Percentiles rank a stretch among this genome's conserved stretches.
phyloP scores from a whole-genome alignment of 1,140 invertebrate genomes.

The Neodiprion virginianus region DNA sequence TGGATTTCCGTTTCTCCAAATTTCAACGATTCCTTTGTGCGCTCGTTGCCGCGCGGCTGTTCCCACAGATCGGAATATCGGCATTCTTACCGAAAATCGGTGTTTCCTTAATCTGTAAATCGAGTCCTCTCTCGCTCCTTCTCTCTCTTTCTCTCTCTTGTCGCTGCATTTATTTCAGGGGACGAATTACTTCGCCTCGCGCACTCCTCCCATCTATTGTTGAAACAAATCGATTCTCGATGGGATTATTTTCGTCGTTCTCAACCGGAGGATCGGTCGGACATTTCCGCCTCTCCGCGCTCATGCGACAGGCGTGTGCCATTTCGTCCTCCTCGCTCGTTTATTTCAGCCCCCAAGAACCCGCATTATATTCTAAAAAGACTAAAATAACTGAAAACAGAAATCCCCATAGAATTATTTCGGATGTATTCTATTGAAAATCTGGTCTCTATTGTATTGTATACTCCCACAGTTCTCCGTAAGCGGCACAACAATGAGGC shows the following conservation, averaged over 20 bases:
- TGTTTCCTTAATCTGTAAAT: neutral
- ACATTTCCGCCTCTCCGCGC: slow-evolving; percentile 12
- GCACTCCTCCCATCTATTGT: neutral
- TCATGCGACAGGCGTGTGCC: neutral
- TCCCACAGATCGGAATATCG: neutral
- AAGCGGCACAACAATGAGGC: slow-evolving; percentile 34
- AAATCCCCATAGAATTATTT: slow-evolving; percentile 32
- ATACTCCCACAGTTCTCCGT: slow-evolving; percentile 15
- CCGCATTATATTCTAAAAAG: slow-evolving; percentile 27
- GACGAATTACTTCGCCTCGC: neutral
- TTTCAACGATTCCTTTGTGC: neutral
- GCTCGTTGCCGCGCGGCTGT: neutral
- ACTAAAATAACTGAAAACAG: slow-evolving; percentile 35
- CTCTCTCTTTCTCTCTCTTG: neutral
- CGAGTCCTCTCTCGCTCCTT: neutral
- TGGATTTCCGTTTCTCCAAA: slow-evolving; percentile 1
- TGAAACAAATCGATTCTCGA: neutral
- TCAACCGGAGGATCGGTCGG: slow-evolving; percentile 15
- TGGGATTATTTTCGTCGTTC: neutral
- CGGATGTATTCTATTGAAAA: slow-evolving; percentile 29
- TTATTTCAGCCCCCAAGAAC: neutral
- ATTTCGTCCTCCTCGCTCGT: neutral
- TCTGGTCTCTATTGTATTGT: slow-evolving; percentile 31
- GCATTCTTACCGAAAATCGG: slow-evolving; percentile 2
- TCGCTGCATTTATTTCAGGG: neutral